A percentile compares a stretch with the other conserved stretches of the same genome.
Evolutionary conservation across 2,888 invertebrate species (phyloP).

Genomic region (Cactoblastis cactorum): DNA sequence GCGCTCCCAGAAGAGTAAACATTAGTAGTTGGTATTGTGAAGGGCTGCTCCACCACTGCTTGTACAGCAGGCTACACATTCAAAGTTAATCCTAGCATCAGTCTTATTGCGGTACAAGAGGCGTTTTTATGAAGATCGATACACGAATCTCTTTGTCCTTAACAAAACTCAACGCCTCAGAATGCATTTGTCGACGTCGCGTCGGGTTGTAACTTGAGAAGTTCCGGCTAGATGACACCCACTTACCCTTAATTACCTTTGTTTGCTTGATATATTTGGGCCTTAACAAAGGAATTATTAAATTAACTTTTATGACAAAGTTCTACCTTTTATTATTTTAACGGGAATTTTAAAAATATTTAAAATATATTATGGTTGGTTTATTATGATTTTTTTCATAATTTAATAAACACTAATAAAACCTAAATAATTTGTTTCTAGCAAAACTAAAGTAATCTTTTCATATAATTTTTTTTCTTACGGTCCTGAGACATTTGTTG

Average conservation of each 20-base stretch:
- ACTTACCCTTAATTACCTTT: slow-evolving; percentile 66
- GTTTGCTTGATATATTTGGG: slow-evolving; percentile 61
- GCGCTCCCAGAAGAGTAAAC: slow-evolving; percentile 72
- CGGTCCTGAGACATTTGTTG: too few species aligned
- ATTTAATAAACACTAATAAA: too few species aligned
- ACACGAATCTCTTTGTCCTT: background rate
- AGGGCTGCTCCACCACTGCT: slow-evolving; percentile 26
- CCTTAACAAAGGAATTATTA: slow-evolving; percentile 22
- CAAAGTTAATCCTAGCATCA: background rate
- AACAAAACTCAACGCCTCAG: background rate
- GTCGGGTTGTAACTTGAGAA: slow-evolving; percentile 47
- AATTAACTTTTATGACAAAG: background rate
- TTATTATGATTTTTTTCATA: too few species aligned
- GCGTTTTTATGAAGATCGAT: background rate
- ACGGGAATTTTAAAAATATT: background rate
- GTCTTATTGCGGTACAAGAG: background rate
- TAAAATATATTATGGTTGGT: too few species aligned
- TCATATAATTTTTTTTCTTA: too few species aligned
- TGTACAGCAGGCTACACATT: slow-evolving; percentile 4
- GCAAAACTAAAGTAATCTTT: too few species aligned
- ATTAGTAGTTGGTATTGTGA: slow-evolving; percentile 73
- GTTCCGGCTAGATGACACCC: slow-evolving; percentile 66
- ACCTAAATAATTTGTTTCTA: too few species aligned
- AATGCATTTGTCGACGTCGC: slow-evolving; percentile 23
- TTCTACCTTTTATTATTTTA: background rate